Conservation (phyloP, 1,140 invertebrate genomes). For the Lamellibrachia luymesi region DNA sequence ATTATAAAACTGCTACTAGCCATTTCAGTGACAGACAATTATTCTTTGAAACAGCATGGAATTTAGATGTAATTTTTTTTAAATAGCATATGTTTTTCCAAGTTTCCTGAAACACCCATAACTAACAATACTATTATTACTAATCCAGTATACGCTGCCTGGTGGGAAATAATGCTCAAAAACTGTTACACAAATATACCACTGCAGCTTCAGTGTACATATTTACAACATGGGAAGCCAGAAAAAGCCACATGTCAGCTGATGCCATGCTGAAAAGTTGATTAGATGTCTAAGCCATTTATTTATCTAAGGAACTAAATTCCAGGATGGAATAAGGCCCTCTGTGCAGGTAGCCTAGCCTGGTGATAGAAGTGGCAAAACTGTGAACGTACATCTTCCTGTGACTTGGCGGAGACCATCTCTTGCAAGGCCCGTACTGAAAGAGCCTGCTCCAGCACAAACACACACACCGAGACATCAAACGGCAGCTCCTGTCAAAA, state of each 20-base stretch:
- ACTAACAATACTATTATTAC: too few species aligned
- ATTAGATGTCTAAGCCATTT: not conserved
- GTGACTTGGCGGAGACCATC: conserved; percentile 64
- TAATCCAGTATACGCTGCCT: too few species aligned
- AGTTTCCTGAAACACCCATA: too few species aligned
- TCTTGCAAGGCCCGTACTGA: conserved; percentile 98
- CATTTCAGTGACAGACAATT: too few species aligned
- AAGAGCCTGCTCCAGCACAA: conserved; percentile 98
- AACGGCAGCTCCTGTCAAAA: conserved; percentile 84
- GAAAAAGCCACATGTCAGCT: not conserved
- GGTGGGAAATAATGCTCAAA: too few species aligned
- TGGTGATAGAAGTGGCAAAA: not conserved
- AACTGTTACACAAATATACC: too few species aligned
- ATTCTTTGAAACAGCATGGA: too few species aligned
- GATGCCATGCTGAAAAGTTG: not conserved
- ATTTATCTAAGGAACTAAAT: not conserved
- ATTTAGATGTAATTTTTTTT: too few species aligned
- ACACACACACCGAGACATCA: conserved; percentile 95
- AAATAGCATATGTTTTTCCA: too few species aligned
- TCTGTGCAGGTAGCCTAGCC: not conserved
- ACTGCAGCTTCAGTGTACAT: too few species aligned
- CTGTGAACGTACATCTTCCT: conserved; percentile 34
- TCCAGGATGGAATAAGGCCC: not conserved
- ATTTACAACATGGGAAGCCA: not conserved
- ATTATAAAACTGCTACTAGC: not conserved